Evolutionary conservation across 1,140 invertebrate genomes (phyloP).

Genomic region (Drosophila arawakana): DNA sequence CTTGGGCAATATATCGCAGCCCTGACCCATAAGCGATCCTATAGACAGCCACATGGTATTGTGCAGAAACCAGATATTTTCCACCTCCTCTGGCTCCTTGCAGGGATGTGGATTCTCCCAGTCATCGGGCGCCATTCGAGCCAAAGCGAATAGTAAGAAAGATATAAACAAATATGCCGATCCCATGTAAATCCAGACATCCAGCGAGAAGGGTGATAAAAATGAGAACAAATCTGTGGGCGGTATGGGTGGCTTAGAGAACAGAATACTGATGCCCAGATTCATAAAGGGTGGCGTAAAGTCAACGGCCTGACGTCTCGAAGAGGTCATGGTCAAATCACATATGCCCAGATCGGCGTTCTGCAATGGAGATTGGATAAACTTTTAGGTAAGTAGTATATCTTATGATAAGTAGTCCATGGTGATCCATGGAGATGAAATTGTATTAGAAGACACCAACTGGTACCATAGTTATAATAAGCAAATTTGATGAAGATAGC

Average conservation of each 20-base stretch:
- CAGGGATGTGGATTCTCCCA: conserved; percentile 96
- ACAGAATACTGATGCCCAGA: conserved; percentile 92
- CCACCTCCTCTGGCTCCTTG: conserved; percentile 91
- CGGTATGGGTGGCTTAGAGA: conserved; percentile 89
- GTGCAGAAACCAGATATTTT: conserved; percentile 91
- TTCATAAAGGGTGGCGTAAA: conserved; percentile 96
- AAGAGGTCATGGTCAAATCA: conserved; percentile 96
- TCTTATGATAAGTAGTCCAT: too few species aligned
- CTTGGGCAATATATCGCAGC: conserved; percentile 90
- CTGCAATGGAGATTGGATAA: conserved; percentile 83
- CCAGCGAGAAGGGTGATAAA: conserved; percentile 93
- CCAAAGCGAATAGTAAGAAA: conserved; percentile 90
- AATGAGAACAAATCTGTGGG: conserved; percentile 93
- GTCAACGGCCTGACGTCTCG: conserved; percentile 92
- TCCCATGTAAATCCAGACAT: conserved; percentile 97
- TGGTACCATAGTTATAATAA: too few species aligned
- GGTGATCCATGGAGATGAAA: too few species aligned
- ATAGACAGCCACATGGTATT: conserved; percentile 92
- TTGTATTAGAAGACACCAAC: too few species aligned
- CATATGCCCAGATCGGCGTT: conserved; percentile 96
- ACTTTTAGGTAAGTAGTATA: background rate
- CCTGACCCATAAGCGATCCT: conserved; percentile 92
- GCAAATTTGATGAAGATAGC: too few species aligned
- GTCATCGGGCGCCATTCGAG: conserved; percentile 92
- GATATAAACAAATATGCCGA: conserved; percentile 95